phyloP scores from a whole-genome alignment of 2,113 vertebrate species.

The Kobus ellipsiprymnus region DNA sequence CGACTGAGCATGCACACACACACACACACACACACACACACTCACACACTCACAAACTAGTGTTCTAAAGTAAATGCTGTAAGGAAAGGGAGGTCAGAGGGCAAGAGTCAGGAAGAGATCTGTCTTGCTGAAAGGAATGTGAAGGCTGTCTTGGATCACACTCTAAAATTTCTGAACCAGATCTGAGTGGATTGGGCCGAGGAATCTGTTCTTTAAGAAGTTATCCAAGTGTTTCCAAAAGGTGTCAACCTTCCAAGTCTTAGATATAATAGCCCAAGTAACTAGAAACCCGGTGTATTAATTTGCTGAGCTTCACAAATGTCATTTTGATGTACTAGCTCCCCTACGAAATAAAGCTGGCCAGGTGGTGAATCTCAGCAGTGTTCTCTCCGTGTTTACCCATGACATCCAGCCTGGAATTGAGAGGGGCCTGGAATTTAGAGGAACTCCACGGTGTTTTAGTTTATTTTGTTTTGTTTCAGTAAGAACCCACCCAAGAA shows the following conservation, averaged over 20 bases:
- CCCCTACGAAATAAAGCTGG: neutral
- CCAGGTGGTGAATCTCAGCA: no score
- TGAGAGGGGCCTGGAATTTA: neutral
- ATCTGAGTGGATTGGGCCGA: neutral
- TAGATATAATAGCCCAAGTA: neutral
- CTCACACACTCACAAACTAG: neutral
- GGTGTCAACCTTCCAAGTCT: neutral
- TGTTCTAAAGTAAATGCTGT: neutral
- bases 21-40: neutral
- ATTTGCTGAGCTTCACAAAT: neutral
- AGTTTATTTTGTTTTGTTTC: neutral
- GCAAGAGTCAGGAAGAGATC: neutral
- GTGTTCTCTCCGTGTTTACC: neutral
- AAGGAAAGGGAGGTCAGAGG: neutral
- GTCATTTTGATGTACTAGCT: neutral
- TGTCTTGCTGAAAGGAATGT: no score
- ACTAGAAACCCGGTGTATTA: accelerated
- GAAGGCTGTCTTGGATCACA: neutral
- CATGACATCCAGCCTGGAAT: neutral
- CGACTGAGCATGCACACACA: neutral
- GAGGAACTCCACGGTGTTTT: neutral
- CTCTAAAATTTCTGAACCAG: neutral
- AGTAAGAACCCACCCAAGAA: slow-evolving; percentile 3
- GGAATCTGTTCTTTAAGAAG: neutral
- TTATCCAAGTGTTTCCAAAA: neutral